Evolutionary conservation across 1,140 invertebrate genomes (phyloP), one percentile per base, ranked within the genome.

Genomic region (Cherax quadricarinatus): DNA sequence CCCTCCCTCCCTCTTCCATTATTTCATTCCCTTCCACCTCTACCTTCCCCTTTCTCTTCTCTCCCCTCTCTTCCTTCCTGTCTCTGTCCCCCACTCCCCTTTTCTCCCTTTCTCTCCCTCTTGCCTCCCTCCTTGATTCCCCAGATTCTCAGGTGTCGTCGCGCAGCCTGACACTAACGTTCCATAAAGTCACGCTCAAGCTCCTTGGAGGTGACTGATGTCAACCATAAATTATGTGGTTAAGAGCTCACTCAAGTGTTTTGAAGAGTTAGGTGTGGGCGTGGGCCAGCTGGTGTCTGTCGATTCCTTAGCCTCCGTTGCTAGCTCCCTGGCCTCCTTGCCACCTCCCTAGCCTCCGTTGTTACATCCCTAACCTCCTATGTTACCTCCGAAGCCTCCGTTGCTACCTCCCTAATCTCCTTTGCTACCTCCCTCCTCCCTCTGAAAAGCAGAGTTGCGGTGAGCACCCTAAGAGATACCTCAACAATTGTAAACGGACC

Each of bases 161-260:
- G 70, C 70, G 70, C 70, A 1, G 6, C 70, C n/a, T 30, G 70
- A 30, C n/a, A 75, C n/a, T 75, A 30, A 75, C 70, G n/a, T 21
- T 75, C 70, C 24, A 75, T 30, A 75, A 75, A 75, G 70, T 30
- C 82, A 6, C 21, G 4, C 82, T 60, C 21, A 21, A 75, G 51
- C 82, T 62, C 30, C 82, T 84, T 30, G 53, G 18, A 57, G 10
- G 53, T 84, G 82, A 84, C n/a, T 21, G 82, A 84, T 84, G 82
- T 62, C 16, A 7, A n/a, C 30, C 57, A 84, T 84, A 84, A 84
- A 84, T 84, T 62, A 4, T 24, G 53, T 84, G 53, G 82, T 84
- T 84, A 62, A 84, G 82, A 62, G 57, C 30, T 84, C 82, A 62
- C 82, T 12, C 53, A 84, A 57, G 81, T 57, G 51, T 41, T 41